Conservation (phyloP, 2,113 vertebrate species). For the Dipodomys spectabilis region DNA sequence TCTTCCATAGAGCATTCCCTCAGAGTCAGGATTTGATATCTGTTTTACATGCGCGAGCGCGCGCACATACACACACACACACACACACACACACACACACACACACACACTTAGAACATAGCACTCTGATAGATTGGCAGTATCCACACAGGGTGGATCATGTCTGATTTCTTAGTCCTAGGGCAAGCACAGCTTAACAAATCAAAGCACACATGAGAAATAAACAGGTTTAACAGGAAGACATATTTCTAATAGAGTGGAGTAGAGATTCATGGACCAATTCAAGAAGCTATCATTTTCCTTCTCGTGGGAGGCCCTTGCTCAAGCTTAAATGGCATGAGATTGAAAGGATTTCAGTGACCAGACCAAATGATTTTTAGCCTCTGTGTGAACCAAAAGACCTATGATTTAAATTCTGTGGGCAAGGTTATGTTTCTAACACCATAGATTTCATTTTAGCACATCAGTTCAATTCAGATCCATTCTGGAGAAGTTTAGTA, state of each 20-base stretch:
- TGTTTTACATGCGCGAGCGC: too few species aligned
- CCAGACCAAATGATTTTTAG: background rate
- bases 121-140: background rate
- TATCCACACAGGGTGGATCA: background rate
- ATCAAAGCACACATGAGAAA: background rate
- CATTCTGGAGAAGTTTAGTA: conserved; percentile 41
- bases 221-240: background rate
- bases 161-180: background rate
- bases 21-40: background rate
- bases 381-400: background rate
- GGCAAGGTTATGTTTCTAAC: background rate
- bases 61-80: too few species aligned
- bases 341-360: background rate
- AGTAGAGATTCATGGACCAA: background rate
- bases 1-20: background rate
- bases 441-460: conserved; percentile 11
- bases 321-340: background rate
- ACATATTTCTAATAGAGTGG: background rate
- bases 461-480: conserved; percentile 17
- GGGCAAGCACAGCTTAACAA: background rate
- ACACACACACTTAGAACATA: background rate
- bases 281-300: background rate
- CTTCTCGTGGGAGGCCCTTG: background rate
- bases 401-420: conserved; percentile 6
- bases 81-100: too few species aligned